phyloP scores from a whole-genome alignment of 1,140 invertebrate species.

The Eriocheir sinensis region DNA sequence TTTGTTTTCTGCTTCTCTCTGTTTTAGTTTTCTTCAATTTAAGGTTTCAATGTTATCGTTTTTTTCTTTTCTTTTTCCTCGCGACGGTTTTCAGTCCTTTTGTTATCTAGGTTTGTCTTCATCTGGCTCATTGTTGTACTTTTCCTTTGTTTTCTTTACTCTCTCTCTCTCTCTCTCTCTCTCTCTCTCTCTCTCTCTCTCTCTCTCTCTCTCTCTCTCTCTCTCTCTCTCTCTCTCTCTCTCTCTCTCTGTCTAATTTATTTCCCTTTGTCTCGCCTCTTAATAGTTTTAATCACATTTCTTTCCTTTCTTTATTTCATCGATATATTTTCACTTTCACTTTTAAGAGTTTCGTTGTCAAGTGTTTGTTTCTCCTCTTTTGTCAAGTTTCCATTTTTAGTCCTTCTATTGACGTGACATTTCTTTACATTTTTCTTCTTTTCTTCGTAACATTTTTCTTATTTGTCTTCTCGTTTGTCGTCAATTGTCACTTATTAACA shows the following conservation, averaged over 20 bases:
- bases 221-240: slow-evolving; percentile 11
- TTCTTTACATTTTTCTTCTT: neutral
- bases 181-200: neutral
- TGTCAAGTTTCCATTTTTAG: too few species aligned
- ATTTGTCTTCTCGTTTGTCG: neutral
- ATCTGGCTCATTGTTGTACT: too few species aligned
- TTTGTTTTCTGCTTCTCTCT: too few species aligned
- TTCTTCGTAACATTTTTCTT: neutral
- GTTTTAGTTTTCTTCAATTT: too few species aligned
- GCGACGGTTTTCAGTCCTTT: too few species aligned
- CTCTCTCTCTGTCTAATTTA: neutral
- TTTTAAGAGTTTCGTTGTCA: neutral
- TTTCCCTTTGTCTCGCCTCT: neutral
- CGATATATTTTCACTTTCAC: neutral
- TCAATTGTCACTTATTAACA: neutral
- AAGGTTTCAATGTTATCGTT: too few species aligned
- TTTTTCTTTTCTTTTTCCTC: too few species aligned
- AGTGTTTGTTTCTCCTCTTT: neutral
- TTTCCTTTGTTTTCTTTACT: too few species aligned
- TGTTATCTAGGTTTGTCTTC: too few species aligned
- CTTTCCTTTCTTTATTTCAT: neutral
- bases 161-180: slow-evolving; percentile 14
- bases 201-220: neutral
- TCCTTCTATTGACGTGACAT: too few species aligned
- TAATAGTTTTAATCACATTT: neutral